Percentiles rank a stretch among this genome's conserved stretches.
Evolutionary conservation across 2,888 invertebrate species (phyloP).

Genomic region (Pasiphila rectangulata): DNA sequence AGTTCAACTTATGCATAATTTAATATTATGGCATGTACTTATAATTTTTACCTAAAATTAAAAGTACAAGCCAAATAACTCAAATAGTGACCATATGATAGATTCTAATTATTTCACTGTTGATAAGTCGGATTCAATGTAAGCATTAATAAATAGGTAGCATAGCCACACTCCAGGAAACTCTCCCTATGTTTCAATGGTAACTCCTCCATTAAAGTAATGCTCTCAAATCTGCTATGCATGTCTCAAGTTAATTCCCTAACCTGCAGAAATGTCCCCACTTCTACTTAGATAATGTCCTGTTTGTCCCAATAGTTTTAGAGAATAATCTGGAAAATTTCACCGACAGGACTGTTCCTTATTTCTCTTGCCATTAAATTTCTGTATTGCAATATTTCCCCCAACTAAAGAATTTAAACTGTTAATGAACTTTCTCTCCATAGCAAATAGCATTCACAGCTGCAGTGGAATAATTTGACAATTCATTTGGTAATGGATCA

Average conservation of each 20-base stretch:
- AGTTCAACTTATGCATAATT: too few species aligned
- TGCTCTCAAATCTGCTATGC: conserved; percentile 5
- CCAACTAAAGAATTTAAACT: conserved; percentile 43
- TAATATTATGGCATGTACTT: too few species aligned
- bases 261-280: conserved; percentile 5
- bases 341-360: conserved; percentile 68
- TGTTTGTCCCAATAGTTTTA: conserved; percentile 27
- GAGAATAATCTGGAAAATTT: conserved; percentile 71
- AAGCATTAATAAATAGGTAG: background rate
- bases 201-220: background rate
- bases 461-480: conserved; percentile 77
- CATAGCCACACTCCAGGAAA: background rate
- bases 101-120: conserved; percentile 11
- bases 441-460: conserved; percentile 71
- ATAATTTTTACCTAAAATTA: too few species aligned
- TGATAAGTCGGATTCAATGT: background rate
- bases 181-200: conserved; percentile 2
- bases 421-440: conserved; percentile 68
- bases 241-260: conserved; percentile 8
- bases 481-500: conserved; percentile 59
- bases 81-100: too few species aligned
- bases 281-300: conserved; percentile 13
- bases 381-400: conserved; percentile 42
- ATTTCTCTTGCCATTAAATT: conserved; percentile 71
- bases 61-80: background rate